Conservation (phyloP, 2,888 invertebrate species). For the Ganaspis brasiliensis region DNA sequence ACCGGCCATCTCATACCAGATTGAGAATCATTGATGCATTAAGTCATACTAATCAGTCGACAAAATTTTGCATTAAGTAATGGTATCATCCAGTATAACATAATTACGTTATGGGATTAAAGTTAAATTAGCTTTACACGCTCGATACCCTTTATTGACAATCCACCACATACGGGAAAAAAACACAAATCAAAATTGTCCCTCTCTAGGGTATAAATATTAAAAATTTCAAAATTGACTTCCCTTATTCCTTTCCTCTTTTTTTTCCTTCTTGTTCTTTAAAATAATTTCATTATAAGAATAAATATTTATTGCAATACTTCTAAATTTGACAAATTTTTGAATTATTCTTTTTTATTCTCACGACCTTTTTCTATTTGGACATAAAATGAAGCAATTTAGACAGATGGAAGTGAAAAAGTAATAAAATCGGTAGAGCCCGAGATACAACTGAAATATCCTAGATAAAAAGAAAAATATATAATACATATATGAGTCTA, state of each 20-base stretch:
- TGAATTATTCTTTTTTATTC: too few relatives aligned
- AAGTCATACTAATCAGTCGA: neutral
- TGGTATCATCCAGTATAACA: neutral
- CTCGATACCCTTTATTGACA: neutral
- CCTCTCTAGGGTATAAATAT: too few relatives aligned
- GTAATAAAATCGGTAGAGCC: constrained; percentile 14
- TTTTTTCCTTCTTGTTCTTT: neutral
- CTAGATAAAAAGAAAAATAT: constrained; percentile 3
- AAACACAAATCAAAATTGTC: neutral
- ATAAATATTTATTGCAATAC: too few relatives aligned
- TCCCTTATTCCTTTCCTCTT: neutral
- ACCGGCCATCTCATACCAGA: neutral
- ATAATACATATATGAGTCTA: neutral
- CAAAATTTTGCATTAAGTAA: neutral
- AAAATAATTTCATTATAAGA: too few relatives aligned
- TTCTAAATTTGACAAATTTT: too few relatives aligned
- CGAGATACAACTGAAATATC: neutral
- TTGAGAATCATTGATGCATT: constrained; percentile 25
- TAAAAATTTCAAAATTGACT: neutral
- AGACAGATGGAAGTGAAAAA: neutral
- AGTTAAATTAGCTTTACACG: too few relatives aligned
- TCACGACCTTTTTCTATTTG: neutral
- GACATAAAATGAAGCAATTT: constrained; percentile 23
- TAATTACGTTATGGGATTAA: neutral
- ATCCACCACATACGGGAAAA: too few relatives aligned